Percentiles rank a stretch among this genome's conserved stretches.
Conservation (phyloP, 37 sponge, comb jelly and placozoan species). For the Ianthella basta region DNA sequence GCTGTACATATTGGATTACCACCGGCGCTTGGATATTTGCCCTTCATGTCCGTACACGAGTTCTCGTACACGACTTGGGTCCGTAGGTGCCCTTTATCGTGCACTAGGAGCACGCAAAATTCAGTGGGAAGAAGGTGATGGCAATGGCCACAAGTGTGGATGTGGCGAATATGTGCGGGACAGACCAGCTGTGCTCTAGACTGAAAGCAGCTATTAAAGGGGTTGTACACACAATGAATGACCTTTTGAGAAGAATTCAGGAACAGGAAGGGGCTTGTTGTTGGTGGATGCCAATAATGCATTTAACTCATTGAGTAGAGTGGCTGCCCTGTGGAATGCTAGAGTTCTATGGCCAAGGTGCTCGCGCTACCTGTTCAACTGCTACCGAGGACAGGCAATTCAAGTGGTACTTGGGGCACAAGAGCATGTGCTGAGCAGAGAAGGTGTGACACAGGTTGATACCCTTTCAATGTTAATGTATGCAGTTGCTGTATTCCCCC, state of each 20-base stretch:
- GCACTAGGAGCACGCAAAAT: too few species aligned
- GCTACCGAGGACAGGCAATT: constrained; percentile 37
- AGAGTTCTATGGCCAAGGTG: constrained; percentile 45
- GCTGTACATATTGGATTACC: too few species aligned
- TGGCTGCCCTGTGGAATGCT: constrained; percentile 33
- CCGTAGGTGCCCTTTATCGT: too few species aligned
- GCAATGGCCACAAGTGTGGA: constrained; percentile 37
- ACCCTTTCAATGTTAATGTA: constrained; percentile 45
- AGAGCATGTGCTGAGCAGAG: constrained; percentile 27
- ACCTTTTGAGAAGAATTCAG: constrained; percentile 43
- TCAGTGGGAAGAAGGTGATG: too few species aligned
- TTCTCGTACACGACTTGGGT: too few species aligned
- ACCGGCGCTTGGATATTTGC: too few species aligned
- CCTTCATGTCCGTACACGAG: too few species aligned
- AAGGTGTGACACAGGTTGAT: constrained; percentile 54
- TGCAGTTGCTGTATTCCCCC: constrained; percentile 1
- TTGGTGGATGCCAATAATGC: constrained; percentile 42
- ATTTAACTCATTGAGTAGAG: constrained; percentile 31
- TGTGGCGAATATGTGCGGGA: constrained; percentile 34
- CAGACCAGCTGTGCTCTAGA: constrained; percentile 37
- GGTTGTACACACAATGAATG: constrained; percentile 47
- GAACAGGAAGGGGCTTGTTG: constrained; percentile 48
- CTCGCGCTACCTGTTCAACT: constrained; percentile 46
- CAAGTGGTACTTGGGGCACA: constrained; percentile 15
- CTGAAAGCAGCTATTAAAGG: constrained; percentile 47